Evolutionary conservation across 1,140 invertebrate genomes (phyloP).

Genomic region (Leucophenga varia): DNA sequence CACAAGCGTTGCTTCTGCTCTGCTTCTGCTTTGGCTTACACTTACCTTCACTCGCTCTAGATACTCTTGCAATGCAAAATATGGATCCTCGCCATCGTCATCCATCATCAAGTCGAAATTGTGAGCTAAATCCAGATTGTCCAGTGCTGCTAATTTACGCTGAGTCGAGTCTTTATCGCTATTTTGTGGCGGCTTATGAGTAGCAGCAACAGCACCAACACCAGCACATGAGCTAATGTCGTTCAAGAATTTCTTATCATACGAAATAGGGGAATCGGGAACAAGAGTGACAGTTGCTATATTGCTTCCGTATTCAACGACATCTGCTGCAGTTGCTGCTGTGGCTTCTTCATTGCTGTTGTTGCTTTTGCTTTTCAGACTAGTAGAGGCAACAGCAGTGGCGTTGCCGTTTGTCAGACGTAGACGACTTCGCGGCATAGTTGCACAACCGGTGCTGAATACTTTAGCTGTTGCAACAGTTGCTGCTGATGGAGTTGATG

Average conservation of each 20-base stretch:
- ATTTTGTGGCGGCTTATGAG: conserved; percentile 27
- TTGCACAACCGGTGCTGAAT: conserved; percentile 52
- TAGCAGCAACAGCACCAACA: background rate
- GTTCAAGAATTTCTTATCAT: conserved; percentile 47
- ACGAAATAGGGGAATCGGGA: too few relatives aligned
- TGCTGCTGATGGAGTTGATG: conserved; percentile 18
- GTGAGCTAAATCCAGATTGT: conserved; percentile 48
- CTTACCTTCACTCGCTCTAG: conserved; percentile 52
- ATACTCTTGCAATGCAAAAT: conserved; percentile 44
- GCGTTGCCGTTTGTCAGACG: too few relatives aligned
- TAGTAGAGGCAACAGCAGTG: background rate
- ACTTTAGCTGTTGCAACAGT: conserved; percentile 28
- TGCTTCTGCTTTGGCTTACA: conserved; percentile 19
- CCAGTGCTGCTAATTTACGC: conserved; percentile 39
- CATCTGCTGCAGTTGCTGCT: background rate
- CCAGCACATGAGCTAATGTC: background rate
- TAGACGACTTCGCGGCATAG: conserved; percentile 43
- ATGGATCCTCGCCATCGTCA: conserved; percentile 50
- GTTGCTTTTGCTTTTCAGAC: conserved; percentile 4
- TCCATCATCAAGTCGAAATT: conserved; percentile 39
- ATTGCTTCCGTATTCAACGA: conserved; percentile 39
- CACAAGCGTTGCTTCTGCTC: conserved; percentile 43
- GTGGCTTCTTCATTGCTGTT: background rate
- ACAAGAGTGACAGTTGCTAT: too few relatives aligned
- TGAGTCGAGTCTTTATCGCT: conserved; percentile 32